phyloP scores from a whole-genome alignment of 2,113 vertebrate species.

The Amblyopsis rosae region DNA sequence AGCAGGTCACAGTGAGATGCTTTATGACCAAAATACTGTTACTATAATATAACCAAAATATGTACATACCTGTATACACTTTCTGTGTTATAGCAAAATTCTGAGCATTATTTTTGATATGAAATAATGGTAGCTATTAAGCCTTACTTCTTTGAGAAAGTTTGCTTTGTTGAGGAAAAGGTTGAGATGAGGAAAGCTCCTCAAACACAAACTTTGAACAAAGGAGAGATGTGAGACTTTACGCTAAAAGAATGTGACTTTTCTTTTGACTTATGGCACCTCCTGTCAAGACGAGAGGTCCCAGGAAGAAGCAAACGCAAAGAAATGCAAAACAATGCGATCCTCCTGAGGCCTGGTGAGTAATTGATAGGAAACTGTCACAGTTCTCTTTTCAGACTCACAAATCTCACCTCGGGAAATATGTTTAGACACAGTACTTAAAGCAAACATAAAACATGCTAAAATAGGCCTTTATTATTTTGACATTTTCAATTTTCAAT shows the following conservation, averaged over 20 bases:
- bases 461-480: no score
- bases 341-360: conserved; percentile 61
- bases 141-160: neutral
- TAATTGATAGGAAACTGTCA: conserved; percentile 64
- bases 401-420: conserved; percentile 6
- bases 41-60: conserved; percentile 30
- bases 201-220: conserved; percentile 67
- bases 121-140: conserved; percentile 4
- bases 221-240: conserved; percentile 58
- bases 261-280: conserved; percentile 72
- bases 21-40: conserved; percentile 43
- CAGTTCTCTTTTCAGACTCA: conserved; percentile 47
- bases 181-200: conserved; percentile 63
- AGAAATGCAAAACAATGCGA: conserved; percentile 69
- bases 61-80: conserved; percentile 20
- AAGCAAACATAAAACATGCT: no score
- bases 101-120: neutral
- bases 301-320: conserved; percentile 68
- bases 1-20: conserved; percentile 20
- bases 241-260: conserved; percentile 67
- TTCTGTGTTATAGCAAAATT: no score
- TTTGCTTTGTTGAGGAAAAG: conserved; percentile 34
- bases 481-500: no score
- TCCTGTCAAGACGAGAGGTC: conserved; percentile 66
- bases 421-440: no score